A percentile compares a stretch with the other conserved stretches of the same genome.
These are phyloP conservation scores for Phylloscopus trochiloides DNA, from an alignment of 2,113 vertebrate species.

Conservation along the genomic window DNA sequence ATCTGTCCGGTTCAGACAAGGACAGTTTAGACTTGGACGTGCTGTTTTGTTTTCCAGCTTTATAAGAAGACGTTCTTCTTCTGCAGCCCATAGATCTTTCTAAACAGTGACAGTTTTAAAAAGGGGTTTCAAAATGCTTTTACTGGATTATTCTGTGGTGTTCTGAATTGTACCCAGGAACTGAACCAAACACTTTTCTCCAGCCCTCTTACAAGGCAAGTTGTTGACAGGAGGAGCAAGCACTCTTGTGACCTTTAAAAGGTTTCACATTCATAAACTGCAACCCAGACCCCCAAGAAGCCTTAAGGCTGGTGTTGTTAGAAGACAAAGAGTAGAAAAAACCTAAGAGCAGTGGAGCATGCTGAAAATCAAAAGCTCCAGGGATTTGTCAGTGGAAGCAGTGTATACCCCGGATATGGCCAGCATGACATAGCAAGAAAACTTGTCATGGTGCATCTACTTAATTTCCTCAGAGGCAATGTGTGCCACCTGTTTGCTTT, in stretches of 20 bases:
- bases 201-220: neutral
- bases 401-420: neutral
- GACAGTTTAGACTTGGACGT: neutral
- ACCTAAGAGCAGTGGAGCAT: neutral
- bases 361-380: neutral
- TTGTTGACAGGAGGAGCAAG: neutral
- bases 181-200: neutral
- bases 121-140: constrained; percentile 11
- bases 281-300: neutral
- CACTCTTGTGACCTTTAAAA: neutral
- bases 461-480: neutral
- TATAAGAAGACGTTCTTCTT: constrained; percentile 55
- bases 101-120: constrained; percentile 43
- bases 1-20: neutral
- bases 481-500: neutral
- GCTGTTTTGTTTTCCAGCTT: constrained; percentile 32
- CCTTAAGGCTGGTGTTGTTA: neutral
- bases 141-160: neutral
- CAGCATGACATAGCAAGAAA: accelerated
- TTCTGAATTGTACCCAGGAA: neutral
- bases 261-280: neutral
- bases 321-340: neutral
- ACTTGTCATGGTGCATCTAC: neutral
- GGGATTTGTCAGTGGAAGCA: neutral
- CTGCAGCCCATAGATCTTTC: constrained; percentile 26